Percentiles rank a stretch among this genome's conserved stretches.
phyloP scores from a whole-genome alignment of 2,888 invertebrate species.

The Pristionchus fissidentatus region DNA sequence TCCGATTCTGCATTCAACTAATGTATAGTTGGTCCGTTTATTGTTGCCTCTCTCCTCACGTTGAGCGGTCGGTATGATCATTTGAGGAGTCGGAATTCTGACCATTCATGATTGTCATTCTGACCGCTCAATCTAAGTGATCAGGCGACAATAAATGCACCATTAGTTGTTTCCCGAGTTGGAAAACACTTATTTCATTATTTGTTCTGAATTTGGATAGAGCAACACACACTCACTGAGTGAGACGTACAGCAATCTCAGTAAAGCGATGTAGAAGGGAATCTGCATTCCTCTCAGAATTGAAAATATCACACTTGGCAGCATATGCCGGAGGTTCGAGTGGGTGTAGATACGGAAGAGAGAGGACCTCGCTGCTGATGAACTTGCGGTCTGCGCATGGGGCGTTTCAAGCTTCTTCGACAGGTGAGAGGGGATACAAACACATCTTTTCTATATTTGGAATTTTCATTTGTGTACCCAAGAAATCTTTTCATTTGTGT shows the following conservation, averaged over 20 bases:
- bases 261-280: neutral
- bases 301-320: neutral
- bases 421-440: no score
- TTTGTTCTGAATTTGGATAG: no score
- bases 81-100: neutral
- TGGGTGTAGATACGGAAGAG: neutral
- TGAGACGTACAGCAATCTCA: neutral
- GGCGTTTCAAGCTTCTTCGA: no score
- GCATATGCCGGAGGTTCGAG: neutral
- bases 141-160: neutral
- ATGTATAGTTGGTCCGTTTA: no score
- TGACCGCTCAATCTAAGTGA: neutral
- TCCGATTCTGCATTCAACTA: no score
- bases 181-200: neutral
- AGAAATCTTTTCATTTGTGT: no score
- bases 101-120: neutral
- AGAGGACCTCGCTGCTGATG: no score
- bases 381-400: no score
- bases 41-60: no score
- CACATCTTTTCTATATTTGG: no score
- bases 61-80: no score
- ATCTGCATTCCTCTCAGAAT: conserved; percentile 22
- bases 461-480: no score
- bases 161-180: neutral
- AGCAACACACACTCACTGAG: neutral